These are phyloP conservation scores for Caenorhabditis becei DNA, from an alignment of 2,888 invertebrate genomes.

Conservation along the genomic window DNA sequence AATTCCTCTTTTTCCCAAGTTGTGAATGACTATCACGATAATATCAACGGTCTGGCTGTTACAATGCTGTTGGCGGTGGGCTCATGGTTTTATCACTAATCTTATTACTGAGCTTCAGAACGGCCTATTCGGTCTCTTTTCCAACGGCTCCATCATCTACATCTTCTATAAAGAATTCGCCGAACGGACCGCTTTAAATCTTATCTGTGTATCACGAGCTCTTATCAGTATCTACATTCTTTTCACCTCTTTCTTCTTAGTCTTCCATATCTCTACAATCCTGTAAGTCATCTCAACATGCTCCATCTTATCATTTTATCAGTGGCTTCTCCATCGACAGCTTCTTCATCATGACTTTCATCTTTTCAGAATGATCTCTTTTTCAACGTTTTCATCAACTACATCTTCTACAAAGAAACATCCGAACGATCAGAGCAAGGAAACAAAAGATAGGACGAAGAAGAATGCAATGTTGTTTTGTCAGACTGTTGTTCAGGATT, in stretches of 20 bases:
- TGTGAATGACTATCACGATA: not conserved
- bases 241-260: not conserved
- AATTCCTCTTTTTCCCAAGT: not conserved
- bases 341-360: too few relatives aligned
- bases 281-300: not conserved
- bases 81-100: not conserved
- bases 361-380: not conserved
- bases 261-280: not conserved
- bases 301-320: not conserved
- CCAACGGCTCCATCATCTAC: conserved; percentile 9
- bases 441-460: not conserved
- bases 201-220: conserved; percentile 23
- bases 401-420: not conserved
- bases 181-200: conserved; percentile 22
- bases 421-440: too few relatives aligned
- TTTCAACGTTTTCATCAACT: not conserved
- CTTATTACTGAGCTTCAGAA: not conserved
- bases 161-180: not conserved
- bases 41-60: not conserved
- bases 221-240: conserved; percentile 2
- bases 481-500: conserved; percentile 51
- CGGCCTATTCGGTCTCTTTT: conserved; percentile 1
- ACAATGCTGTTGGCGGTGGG: not conserved
- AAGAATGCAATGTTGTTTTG: conserved; percentile 46
- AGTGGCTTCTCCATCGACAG: conserved; percentile 1